Evolutionary conservation across 2,113 vertebrate species (phyloP), one percentile per base, ranked within the genome.

Genomic region (Carollia perspicillata): DNA sequence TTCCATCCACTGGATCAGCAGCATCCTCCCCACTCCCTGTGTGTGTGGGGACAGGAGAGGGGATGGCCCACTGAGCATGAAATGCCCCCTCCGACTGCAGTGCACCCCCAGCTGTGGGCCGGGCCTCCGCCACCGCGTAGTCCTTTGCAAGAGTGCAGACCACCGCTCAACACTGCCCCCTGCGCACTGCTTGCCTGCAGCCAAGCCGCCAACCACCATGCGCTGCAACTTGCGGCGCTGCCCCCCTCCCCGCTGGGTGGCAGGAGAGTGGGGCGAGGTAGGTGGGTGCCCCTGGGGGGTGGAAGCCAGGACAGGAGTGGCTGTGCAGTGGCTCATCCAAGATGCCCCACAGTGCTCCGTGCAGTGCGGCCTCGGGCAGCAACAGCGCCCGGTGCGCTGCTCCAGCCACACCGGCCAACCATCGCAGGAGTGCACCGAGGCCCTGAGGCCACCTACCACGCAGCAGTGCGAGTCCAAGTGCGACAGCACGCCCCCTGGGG

Each of bases 381-480:
- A 99, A 92, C 99, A 99, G 93, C 99, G 99, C 16, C 98, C 98
- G 0, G 99, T 99, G 95, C 99, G 99, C 97, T 99, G 99, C 97
- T 98, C 99, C 97, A 97, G 99, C 28, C 99, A 99, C 98, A 99
- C 97, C 0, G 98, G 99, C 33, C 99, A 99, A 96, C 99, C 98
- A 0, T 99, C 99, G 6, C 84, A 79, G 0, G 99, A 99, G 69
- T 99, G 99, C 28, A 26, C 98, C 11, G 99, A 99, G n/a, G 97
- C 98, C 65, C 98, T 99, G 95, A 98, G 99, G 75, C 99, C 99
- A 0, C 97, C 99, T 0, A 93, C 97, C 92, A 99, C 98, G 97
- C 99, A 99, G 98, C 99, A 99, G 98, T 99, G 99, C 12, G 99
- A 99, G 98, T 99, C 98, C 98, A 99, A 99, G 98, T 99, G 99